A percentile compares a stretch with the other conserved stretches of the same genome.
phyloP scores from a whole-genome alignment of 2,113 vertebrate species.

The Tachuris rubrigastra region DNA sequence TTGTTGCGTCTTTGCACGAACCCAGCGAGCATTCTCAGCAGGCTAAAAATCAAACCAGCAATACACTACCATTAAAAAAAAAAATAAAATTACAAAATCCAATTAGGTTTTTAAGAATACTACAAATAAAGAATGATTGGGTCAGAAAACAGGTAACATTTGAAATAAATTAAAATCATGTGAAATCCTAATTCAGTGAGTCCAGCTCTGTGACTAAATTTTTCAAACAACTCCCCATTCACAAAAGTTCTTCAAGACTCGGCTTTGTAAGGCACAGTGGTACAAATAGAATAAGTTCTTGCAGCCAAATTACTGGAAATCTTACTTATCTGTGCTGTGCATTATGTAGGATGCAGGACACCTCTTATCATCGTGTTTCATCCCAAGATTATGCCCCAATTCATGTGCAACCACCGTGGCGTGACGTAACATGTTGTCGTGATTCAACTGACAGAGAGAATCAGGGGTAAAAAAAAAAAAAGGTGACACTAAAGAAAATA shows the following conservation, averaged over 20 bases:
- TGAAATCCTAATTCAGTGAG: neutral
- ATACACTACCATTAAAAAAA: neutral
- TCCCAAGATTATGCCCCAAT: constrained; percentile 88
- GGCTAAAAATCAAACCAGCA: neutral
- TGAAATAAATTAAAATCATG: neutral
- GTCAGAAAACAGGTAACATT: neutral
- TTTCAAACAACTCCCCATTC: neutral
- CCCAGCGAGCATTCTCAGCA: neutral
- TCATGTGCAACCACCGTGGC: constrained; percentile 87
- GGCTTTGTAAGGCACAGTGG: neutral
- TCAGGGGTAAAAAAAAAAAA: neutral
- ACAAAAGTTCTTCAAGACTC: neutral
- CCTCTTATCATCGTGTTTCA: constrained; percentile 76
- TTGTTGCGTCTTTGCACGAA: neutral
- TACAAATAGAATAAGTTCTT: neutral
- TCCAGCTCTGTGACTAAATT: neutral
- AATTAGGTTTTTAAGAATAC: neutral
- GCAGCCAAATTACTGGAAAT: neutral
- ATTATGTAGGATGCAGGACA: constrained; percentile 81
- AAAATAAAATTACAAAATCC: neutral
- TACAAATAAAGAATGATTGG: neutral
- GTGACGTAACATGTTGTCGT: neutral
- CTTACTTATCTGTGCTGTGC: constrained; percentile 73
- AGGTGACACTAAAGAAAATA: neutral
- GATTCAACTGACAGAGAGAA: constrained; percentile 66